Evolutionary conservation across 2,888 invertebrate species (phyloP).

Genomic region (Protodeltote pygarga): DNA sequence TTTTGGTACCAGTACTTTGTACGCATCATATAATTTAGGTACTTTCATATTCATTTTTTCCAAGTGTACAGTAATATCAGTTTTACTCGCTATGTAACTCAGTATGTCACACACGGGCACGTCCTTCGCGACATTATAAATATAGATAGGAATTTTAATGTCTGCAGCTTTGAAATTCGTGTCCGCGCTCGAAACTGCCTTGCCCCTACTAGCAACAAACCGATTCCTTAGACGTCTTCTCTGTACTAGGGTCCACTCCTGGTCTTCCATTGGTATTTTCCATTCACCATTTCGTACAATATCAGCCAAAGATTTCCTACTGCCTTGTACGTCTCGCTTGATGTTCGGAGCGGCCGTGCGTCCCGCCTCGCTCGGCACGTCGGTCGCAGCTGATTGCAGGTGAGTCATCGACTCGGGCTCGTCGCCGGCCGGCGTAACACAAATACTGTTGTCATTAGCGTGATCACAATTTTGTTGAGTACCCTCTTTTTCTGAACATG

Average conservation of each 20-base stretch:
- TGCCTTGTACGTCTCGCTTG: background rate
- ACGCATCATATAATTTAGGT: background rate
- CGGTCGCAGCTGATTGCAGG: constrained; percentile 4
- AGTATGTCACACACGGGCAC: too few relatives aligned
- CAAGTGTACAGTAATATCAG: background rate
- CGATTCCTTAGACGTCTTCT: constrained; percentile 6
- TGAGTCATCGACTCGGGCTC: constrained; percentile 1
- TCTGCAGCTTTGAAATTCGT: constrained; percentile 1
- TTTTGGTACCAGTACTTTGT: background rate
- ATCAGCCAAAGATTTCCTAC: constrained; percentile 4
- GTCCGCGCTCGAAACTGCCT: constrained; percentile 1
- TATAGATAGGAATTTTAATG: background rate
- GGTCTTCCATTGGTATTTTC: constrained; percentile 6
- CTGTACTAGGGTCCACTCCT: constrained; percentile 9
- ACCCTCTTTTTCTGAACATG: background rate
- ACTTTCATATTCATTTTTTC: constrained; percentile 1
- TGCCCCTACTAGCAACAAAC: constrained; percentile 5
- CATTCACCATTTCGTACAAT: constrained; percentile 4
- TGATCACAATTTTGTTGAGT: background rate
- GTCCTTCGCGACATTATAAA: too few relatives aligned
- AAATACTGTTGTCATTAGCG: background rate
- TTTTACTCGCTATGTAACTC: too few relatives aligned
- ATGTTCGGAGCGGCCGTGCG: background rate
- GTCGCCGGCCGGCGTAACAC: background rate
- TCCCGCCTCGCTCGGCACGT: background rate